Percentiles rank a stretch among this genome's conserved stretches.
These are phyloP conservation scores for Myiozetetes cayanensis DNA, from an alignment of 2,113 vertebrate species.

Conservation along the genomic window DNA sequence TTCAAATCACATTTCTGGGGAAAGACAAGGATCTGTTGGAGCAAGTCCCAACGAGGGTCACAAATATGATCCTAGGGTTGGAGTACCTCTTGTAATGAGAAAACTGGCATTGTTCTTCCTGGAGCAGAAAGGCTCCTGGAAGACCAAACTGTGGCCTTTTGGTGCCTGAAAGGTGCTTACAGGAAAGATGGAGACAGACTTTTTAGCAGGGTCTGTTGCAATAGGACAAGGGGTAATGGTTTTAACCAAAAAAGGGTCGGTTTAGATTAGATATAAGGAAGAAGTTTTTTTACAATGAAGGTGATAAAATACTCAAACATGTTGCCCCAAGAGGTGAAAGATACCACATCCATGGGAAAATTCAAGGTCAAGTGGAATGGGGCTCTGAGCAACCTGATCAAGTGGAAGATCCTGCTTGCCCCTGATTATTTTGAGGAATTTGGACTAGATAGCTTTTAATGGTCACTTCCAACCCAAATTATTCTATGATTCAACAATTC, in stretches of 20 bases:
- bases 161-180: background rate
- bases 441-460: background rate
- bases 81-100: background rate
- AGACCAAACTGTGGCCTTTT: background rate
- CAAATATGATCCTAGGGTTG: no score
- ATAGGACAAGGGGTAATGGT: background rate
- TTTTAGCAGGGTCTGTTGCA: background rate
- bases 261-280: background rate
- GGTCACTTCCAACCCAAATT: background rate
- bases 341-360: background rate
- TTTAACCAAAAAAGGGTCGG: background rate
- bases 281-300: background rate
- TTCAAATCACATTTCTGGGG: background rate
- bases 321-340: background rate
- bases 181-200: background rate
- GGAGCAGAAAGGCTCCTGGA: rapidly evolving
- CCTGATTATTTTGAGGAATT: background rate
- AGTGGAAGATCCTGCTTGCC: background rate
- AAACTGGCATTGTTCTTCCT: background rate
- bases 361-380: background rate
- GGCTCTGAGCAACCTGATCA: background rate
- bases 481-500: no score
- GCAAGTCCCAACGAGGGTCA: background rate
- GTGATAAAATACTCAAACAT: background rate
- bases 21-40: background rate